Conservation (phyloP, 2,888 invertebrate genomes). For the Aleiodes leptofemur region DNA sequence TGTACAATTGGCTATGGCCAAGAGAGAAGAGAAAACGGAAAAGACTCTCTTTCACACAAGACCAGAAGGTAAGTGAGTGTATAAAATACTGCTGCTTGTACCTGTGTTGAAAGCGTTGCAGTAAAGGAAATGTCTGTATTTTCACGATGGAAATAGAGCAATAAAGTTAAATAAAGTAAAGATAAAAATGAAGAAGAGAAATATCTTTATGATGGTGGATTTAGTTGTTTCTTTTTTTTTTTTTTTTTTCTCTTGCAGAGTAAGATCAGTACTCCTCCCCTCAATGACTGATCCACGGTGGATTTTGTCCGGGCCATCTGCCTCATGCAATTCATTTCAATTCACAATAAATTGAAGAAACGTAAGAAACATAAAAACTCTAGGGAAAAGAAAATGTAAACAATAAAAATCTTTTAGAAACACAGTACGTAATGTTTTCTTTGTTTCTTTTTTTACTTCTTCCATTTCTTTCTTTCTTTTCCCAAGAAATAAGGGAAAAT, state of each 20-base stretch:
- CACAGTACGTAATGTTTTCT: not conserved
- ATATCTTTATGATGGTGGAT: constrained; percentile 46
- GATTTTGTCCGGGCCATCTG: constrained; percentile 16
- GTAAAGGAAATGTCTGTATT: not conserved
- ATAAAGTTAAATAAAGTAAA: constrained; percentile 27
- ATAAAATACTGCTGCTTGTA: constrained; percentile 6
- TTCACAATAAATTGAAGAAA: too few species aligned
- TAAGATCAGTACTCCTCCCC: too few species aligned
- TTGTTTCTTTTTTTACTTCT: too few species aligned
- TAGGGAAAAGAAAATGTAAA: not conserved
- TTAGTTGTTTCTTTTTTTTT: constrained; percentile 45
- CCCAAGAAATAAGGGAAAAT: not conserved
- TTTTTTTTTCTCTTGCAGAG: not conserved
- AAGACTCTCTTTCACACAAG: constrained; percentile 13
- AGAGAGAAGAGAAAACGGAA: constrained; percentile 7
- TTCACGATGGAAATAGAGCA: not conserved
- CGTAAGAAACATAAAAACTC: too few species aligned
- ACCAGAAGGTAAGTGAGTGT: constrained; percentile 1
- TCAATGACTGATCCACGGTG: constrained; percentile 10
- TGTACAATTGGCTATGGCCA: constrained; percentile 51
- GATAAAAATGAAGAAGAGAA: constrained; percentile 2
- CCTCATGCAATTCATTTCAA: too few species aligned
- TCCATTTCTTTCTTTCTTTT: too few species aligned
- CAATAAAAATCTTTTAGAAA: not conserved
- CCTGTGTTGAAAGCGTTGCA: not conserved